A percentile compares a stretch with the other conserved stretches of the same genome.
Conservation (phyloP, 2,113 vertebrate genomes). For the Peromyscus polionotus region DNA sequence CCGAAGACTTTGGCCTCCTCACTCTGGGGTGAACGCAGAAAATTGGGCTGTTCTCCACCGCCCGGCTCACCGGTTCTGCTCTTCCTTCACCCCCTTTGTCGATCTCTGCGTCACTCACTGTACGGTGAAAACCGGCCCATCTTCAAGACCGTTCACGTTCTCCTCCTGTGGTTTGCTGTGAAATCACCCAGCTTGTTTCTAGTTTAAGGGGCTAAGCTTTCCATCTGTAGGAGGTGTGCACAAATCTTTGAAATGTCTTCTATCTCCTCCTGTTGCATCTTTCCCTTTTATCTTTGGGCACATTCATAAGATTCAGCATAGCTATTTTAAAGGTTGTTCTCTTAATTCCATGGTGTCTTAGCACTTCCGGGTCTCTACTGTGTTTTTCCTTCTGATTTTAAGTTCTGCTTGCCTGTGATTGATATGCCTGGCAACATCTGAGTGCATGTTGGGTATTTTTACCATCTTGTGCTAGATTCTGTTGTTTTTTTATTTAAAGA, state of each 20-base stretch:
- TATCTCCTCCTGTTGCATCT: neutral
- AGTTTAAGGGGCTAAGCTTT: neutral
- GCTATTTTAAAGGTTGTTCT: constrained; percentile 15
- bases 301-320: constrained; percentile 2
- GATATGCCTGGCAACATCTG: neutral
- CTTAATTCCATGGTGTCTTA: neutral
- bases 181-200: constrained; percentile 22
- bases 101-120: neutral
- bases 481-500: constrained; percentile 52
- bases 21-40: neutral
- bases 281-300: neutral
- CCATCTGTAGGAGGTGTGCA: neutral
- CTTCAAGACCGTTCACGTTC: neutral
- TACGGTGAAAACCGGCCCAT: neutral
- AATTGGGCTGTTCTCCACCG: neutral
- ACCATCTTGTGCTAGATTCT: neutral
- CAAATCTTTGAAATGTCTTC: neutral
- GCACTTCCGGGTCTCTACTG: neutral
- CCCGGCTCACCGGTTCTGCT: neutral
- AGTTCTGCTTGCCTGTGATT: neutral
- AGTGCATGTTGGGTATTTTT: neutral
- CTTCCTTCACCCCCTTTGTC: neutral
- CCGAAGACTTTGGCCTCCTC: neutral
- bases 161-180: neutral
- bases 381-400: neutral